Percentiles rank a stretch among this genome's conserved stretches.
Conservation (phyloP, 2,888 invertebrate species). For the Piscicola geometra region DNA sequence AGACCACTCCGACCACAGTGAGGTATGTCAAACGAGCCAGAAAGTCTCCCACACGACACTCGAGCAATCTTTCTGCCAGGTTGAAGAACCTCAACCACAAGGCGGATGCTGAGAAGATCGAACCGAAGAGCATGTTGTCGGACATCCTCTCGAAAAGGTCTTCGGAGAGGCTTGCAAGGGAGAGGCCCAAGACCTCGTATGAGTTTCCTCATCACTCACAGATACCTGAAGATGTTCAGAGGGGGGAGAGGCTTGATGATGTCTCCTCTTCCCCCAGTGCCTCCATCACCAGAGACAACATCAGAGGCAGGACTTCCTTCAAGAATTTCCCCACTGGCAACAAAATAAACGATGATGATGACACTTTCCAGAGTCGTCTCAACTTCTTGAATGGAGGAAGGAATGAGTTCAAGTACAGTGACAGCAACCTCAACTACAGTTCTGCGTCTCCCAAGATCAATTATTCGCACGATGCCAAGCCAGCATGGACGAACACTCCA, state of each 20-base stretch:
- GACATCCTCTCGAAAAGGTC: conserved; percentile 1
- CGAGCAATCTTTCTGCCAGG: not conserved
- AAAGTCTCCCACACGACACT: not conserved
- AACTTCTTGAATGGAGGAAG: too few species aligned
- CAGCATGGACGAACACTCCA: too few species aligned
- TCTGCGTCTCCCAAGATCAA: too few species aligned
- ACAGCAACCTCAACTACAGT: too few species aligned
- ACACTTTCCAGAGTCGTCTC: too few species aligned
- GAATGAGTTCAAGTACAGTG: too few species aligned
- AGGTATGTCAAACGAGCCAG: not conserved
- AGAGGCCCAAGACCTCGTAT: not conserved
- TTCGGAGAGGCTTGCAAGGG: not conserved
- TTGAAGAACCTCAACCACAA: not conserved
- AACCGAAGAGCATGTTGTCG: not conserved
- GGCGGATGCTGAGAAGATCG: not conserved
- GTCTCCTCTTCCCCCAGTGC: not conserved
- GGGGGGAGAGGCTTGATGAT: too few species aligned
- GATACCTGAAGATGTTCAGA: too few species aligned
- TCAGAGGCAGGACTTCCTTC: not conserved
- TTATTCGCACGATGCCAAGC: too few species aligned
- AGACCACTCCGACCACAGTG: not conserved
- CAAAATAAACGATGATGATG: too few species aligned
- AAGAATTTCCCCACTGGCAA: too few species aligned
- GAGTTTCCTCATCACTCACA: conserved; percentile 12
- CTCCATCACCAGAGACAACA: not conserved